Evolutionary conservation across 2,888 invertebrate genomes (phyloP).

Genomic region (Allygus modestus): DNA sequence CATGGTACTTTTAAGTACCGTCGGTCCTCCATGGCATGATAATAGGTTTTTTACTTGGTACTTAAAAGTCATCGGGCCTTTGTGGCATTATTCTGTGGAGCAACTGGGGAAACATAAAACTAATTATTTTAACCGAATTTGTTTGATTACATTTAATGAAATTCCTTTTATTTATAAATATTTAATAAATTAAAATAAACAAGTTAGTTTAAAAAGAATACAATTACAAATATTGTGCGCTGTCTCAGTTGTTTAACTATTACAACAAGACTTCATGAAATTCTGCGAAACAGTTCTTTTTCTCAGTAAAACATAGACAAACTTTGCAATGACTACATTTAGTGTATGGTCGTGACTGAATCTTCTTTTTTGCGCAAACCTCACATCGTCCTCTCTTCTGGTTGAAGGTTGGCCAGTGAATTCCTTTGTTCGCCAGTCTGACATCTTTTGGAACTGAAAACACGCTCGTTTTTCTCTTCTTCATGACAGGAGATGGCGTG

Average conservation of each 20-base stretch:
- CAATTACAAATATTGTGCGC: too few relatives aligned
- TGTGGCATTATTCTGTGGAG: slow-evolving; percentile 13
- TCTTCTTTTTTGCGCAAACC: background rate
- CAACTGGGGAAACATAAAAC: too few relatives aligned
- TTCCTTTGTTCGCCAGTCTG: background rate
- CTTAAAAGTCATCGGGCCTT: slow-evolving; percentile 25
- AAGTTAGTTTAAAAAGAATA: too few relatives aligned
- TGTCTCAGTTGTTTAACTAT: too few relatives aligned
- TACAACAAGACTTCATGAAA: background rate
- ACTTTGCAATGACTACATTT: background rate
- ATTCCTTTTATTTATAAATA: too few relatives aligned
- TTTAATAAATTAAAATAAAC: too few relatives aligned
- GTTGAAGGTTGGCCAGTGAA: background rate
- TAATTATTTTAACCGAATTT: too few relatives aligned
- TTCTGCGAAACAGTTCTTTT: background rate
- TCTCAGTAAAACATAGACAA: background rate
- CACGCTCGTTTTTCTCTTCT: too few relatives aligned
- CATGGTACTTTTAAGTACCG: slow-evolving; percentile 49
- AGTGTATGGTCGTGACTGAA: background rate
- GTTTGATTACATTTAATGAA: too few relatives aligned
- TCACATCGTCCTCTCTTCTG: slow-evolving; percentile 9
- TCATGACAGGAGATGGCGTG: too few relatives aligned
- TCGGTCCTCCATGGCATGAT: slow-evolving; percentile 30
- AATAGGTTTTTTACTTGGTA: slow-evolving; percentile 6
- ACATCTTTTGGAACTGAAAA: too few relatives aligned